Evolutionary conservation across 2,797 vertebrate genomes (phyloP).

Genomic region (Pipistrellus pipistrellus): DNA sequence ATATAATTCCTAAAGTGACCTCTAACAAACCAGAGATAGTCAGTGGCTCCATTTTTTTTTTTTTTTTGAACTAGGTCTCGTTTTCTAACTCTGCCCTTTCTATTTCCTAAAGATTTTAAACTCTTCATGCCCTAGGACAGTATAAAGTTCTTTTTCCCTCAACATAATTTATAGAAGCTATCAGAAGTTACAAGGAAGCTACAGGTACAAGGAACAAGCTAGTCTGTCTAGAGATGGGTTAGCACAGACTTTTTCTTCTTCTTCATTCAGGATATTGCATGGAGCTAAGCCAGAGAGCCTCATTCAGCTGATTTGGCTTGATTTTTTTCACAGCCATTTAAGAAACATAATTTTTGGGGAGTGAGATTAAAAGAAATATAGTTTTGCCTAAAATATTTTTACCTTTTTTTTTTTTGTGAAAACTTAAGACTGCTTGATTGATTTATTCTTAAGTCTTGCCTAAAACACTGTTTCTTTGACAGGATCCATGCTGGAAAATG

Average conservation of each 20-base stretch:
- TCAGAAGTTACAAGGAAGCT: constrained; percentile 8
- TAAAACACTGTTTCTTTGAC: constrained; percentile 78
- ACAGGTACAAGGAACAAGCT: background rate
- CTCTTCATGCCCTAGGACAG: constrained; percentile 12
- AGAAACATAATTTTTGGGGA: background rate
- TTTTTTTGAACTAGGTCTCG: background rate
- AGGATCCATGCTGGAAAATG: constrained; percentile 84
- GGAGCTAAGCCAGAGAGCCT: background rate
- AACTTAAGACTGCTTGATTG: constrained; percentile 30
- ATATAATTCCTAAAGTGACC: background rate
- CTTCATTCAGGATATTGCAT: background rate
- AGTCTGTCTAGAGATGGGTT: background rate
- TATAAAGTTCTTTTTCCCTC: constrained; percentile 40
- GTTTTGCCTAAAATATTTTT: constrained; percentile 47
- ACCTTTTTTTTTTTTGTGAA: constrained; percentile 4
- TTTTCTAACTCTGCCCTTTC: constrained; percentile 31
- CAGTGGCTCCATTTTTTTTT: background rate
- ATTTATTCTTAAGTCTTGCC: background rate
- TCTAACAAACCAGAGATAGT: background rate
- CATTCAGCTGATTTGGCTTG: background rate
- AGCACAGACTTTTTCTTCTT: background rate
- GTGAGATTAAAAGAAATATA: background rate
- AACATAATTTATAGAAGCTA: constrained; percentile 21
- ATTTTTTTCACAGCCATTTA: constrained; percentile 59
- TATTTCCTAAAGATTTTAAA: constrained; percentile 19